These are phyloP conservation scores for Actinostola sp. DNA, from an alignment of 92 coral and sea anemone species.

Conservation along the genomic window DNA sequence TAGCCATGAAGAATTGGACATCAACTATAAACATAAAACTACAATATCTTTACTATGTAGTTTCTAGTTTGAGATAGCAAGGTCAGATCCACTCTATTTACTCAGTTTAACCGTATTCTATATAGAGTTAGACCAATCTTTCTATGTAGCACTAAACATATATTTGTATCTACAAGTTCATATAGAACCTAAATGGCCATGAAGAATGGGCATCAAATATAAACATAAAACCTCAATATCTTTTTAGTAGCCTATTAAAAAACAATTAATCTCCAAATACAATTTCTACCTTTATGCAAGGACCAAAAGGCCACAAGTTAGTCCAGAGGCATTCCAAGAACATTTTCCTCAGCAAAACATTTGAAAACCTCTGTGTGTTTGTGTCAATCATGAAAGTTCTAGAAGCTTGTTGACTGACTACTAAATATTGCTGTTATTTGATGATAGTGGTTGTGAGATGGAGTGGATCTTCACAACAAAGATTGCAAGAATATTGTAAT, in stretches of 20 bases:
- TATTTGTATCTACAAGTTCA: no score
- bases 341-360: constrained; percentile 2
- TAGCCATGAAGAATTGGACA: no score
- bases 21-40: no score
- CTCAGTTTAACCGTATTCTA: no score
- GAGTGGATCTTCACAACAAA: neutral
- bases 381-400: neutral
- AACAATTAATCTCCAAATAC: neutral
- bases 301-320: constrained; percentile 17
- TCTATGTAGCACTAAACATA: no score
- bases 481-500: neutral
- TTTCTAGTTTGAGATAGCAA: no score
- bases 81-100: no score
- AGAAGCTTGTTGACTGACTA: neutral
- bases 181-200: no score
- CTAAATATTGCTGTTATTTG: neutral
- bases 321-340: constrained; percentile 36
- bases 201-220: no score
- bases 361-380: neutral
- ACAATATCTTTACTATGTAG: no score
- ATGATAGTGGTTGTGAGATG: constrained; percentile 1
- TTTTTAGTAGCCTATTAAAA: constrained; percentile 6
- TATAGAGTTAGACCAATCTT: no score
- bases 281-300: constrained; percentile 35
- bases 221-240: neutral